Evolutionary conservation across 1,140 invertebrate species (phyloP), one percentile per base, ranked within the genome.

Genomic region (Zeugodacus cucurbitae): DNA sequence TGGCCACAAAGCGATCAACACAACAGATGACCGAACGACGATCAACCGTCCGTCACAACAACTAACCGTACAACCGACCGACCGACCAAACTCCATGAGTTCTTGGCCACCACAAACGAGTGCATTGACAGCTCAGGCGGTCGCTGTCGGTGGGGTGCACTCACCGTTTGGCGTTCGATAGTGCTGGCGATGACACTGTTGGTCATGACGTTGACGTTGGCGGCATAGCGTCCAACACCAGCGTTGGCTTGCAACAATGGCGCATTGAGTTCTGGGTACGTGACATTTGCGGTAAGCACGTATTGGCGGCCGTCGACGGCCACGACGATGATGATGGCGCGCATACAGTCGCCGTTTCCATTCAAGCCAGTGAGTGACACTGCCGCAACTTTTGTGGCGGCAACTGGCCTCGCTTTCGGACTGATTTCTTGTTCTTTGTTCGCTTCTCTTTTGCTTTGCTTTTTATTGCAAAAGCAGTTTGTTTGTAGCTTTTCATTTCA

Each of bases 251-350:
- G 41, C 74, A 82, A 82, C 74, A 82, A 82, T 54, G 34, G 44
- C 41, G 41, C 48, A 44, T 11, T 70, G 6, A 7, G 41, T 82
- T 82, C 41, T 82, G 74, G 74, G 74, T 82, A 82, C 74, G 74
- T 82, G 74, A 82, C 44, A 82, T 82, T 82, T 54, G 74, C 74
- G 74, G 74, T 6, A 26, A 48, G 74, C 74, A 82, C 74, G 74
- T 82, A 82, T 41, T 22, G 8, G 10, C 8, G 10, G 41, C 74
- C 34, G 41, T 48, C 22, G 37, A 22, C 70, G 34, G 17, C 29
- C 6, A 74, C 34, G 67, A 41, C 48, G 48, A 17, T 17, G 48
- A 54, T 54, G 11, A 54, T 48, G 44, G 48, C 11, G 11, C 14
- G 4, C 67, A 34, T n/a, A n/a, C 34, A 22, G 41, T 82, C 74